A percentile compares a stretch with the other conserved stretches of the same genome.
Evolutionary conservation across 2,797 vertebrate genomes (phyloP).

Genomic region (Uromys caudimaculatus): DNA sequence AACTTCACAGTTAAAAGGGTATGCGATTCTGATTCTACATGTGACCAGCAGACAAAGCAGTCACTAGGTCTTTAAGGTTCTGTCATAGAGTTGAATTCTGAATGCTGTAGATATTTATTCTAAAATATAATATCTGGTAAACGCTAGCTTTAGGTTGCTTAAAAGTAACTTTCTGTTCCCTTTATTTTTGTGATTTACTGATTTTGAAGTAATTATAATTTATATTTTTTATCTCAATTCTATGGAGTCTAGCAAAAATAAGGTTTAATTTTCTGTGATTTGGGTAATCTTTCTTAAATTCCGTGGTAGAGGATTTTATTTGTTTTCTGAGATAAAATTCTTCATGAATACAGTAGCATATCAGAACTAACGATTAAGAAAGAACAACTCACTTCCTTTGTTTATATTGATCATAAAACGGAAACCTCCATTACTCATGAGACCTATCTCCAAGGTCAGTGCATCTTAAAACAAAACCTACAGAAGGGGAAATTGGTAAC

Average conservation of each 20-base stretch:
- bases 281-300: constrained; percentile 1
- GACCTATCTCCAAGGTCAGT: not conserved
- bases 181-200: constrained; percentile 59
- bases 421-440: not conserved
- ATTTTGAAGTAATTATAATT: constrained; percentile 60
- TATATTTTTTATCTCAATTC: not conserved
- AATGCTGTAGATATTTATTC: not conserved
- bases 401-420: constrained; percentile 35
- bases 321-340: constrained; percentile 20
- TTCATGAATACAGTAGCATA: not conserved
- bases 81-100: not conserved
- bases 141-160: constrained; percentile 48
- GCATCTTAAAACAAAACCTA: constrained; percentile 12
- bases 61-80: not conserved
- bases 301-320: constrained; percentile 13
- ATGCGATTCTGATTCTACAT: not conserved
- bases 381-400: not conserved
- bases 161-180: constrained; percentile 54
- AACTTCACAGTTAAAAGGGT: not conserved
- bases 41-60: not conserved
- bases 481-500: not conserved
- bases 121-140: constrained; percentile 46
- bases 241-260: not conserved
- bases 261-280: constrained; percentile 44
- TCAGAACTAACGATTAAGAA: not conserved